These are phyloP conservation scores for Channa maculata DNA, from an alignment of 2,113 vertebrate genomes.

Conservation along the genomic window DNA sequence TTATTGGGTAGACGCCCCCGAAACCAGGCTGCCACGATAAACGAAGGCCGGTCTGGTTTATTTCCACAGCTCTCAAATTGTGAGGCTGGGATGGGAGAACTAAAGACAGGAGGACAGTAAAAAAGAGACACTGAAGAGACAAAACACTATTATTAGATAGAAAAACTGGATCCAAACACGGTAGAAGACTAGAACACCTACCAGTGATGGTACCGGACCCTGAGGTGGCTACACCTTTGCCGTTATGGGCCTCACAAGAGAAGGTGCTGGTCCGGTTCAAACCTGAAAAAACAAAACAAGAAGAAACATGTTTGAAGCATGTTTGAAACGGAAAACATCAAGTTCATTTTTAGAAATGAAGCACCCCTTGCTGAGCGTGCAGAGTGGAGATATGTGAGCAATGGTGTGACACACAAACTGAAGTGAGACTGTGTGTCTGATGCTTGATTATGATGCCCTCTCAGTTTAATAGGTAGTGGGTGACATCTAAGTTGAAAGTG, in stretches of 20 bases:
- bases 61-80: constrained; percentile 73
- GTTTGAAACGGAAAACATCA: no score
- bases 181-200: constrained; percentile 51
- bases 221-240: constrained; percentile 89
- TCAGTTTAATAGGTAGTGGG: no score
- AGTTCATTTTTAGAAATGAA: no score
- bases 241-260: constrained; percentile 91
- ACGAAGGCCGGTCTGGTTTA: constrained; percentile 76
- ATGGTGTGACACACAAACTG: no score
- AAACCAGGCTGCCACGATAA: constrained; percentile 86
- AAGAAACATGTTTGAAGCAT: no score
- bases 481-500: no score
- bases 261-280: constrained; percentile 88
- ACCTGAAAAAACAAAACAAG: constrained; percentile 69
- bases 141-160: not conserved
- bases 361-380: no score
- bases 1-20: constrained; percentile 85
- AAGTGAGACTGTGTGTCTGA: no score
- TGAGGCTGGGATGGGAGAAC: constrained; percentile 85
- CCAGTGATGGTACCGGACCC: constrained; percentile 87
- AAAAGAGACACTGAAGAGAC: not conserved
- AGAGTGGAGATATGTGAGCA: no score
- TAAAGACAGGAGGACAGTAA: constrained; percentile 44
- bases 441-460: no score
- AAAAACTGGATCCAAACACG: not conserved